Evolutionary conservation across 2,113 vertebrate genomes (phyloP).

Genomic region (Gymnogyps californianus): DNA sequence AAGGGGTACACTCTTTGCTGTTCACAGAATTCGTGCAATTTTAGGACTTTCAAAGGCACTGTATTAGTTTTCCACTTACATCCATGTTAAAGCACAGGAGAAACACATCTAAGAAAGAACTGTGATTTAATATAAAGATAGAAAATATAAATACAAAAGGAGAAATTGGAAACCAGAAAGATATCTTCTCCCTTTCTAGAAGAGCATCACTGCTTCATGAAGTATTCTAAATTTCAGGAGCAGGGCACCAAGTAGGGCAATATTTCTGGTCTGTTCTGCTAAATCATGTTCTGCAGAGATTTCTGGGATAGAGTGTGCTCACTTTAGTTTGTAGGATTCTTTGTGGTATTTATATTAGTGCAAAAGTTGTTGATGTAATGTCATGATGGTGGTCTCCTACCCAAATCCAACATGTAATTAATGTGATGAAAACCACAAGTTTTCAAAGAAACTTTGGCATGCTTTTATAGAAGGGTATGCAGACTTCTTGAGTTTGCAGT

Average conservation of each 20-base stretch:
- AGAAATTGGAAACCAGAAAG: background rate
- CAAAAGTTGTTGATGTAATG: conserved; percentile 17
- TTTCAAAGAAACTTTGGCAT: conserved; percentile 28
- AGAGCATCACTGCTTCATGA: background rate
- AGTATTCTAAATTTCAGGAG: background rate
- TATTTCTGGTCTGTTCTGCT: background rate
- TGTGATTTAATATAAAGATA: background rate
- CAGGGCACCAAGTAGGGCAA: background rate
- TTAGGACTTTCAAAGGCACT: background rate
- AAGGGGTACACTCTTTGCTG: background rate
- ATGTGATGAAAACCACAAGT: conserved; percentile 49
- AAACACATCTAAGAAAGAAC: background rate
- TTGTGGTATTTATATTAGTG: conserved; percentile 20
- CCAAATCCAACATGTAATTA: conserved; percentile 31
- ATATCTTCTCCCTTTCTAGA: background rate
- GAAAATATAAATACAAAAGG: background rate
- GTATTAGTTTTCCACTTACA: background rate
- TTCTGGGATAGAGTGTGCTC: background rate
- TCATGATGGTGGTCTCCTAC: conserved; percentile 38
- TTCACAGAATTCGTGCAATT: background rate
- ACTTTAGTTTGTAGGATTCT: background rate
- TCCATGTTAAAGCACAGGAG: background rate
- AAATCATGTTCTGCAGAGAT: background rate
- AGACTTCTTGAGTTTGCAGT: conserved; percentile 1
- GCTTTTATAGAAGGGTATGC: background rate